Percentiles rank a stretch among this genome's conserved stretches.
These are phyloP conservation scores for Leptinotarsa tumamoca DNA, from an alignment of 2,888 invertebrate genomes.

Conservation along the genomic window DNA sequence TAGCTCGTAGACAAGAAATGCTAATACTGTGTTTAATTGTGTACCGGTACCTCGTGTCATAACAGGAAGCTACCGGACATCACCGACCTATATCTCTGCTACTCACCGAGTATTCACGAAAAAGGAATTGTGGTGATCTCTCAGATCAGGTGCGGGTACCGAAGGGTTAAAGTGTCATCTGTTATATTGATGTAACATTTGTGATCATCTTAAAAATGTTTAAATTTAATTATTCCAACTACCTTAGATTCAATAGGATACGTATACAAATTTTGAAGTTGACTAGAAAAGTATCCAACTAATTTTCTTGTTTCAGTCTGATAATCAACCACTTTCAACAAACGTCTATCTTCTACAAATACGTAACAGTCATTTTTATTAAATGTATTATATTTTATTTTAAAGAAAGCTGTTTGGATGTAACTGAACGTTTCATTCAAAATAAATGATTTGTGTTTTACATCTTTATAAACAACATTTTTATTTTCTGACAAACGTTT, in stretches of 20 bases:
- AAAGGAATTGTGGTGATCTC: too few species aligned
- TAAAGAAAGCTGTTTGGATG: constrained; percentile 27
- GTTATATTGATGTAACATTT: constrained; percentile 6
- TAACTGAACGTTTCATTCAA: constrained; percentile 28
- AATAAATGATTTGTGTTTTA: constrained; percentile 21
- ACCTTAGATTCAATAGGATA: constrained; percentile 26
- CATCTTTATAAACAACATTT: constrained; percentile 26
- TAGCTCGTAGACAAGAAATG: too few species aligned
- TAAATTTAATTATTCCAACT: constrained; percentile 21
- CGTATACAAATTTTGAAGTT: constrained; percentile 27
- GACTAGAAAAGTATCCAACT: constrained; percentile 26
- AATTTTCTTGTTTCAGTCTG: constrained; percentile 25
- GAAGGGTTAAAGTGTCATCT: neutral
- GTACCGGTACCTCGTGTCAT: too few species aligned
- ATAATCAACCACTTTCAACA: constrained; percentile 25
- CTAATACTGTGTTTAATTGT: too few species aligned
- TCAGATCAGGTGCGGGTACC: too few species aligned
- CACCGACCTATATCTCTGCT: too few species aligned
- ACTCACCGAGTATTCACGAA: too few species aligned
- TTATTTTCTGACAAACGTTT: constrained; percentile 33
- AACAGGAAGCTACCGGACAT: too few species aligned
- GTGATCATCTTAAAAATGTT: constrained; percentile 12
- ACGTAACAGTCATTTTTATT: constrained; percentile 26
- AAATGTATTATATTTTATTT: constrained; percentile 26
- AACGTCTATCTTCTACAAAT: constrained; percentile 25